A percentile compares a stretch with the other conserved stretches of the same genome.
Conservation (phyloP, 2,113 vertebrate genomes). For the Megalops atlanticus region DNA sequence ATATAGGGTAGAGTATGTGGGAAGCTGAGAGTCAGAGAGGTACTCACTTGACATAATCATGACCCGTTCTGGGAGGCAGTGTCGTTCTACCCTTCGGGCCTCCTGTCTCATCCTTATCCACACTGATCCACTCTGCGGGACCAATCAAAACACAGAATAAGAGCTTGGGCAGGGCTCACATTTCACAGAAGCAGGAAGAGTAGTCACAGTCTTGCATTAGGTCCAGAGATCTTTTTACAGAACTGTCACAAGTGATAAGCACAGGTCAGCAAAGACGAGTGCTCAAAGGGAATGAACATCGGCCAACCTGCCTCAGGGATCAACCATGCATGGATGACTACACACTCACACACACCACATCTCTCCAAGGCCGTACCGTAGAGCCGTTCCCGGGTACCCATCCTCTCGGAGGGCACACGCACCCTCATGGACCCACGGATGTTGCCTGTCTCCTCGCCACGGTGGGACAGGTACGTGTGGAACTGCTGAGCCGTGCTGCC, state of each 20-base stretch:
- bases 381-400: slow-evolving; percentile 91
- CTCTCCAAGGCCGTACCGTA: slow-evolving; percentile 73
- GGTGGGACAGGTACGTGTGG: slow-evolving; percentile 92
- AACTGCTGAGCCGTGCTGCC: slow-evolving; percentile 95
- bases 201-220: too few species aligned
- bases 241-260: too few species aligned
- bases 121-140: slow-evolving; percentile 89
- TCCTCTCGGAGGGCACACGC: slow-evolving; percentile 86
- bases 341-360: not conserved
- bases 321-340: not conserved
- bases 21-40: not conserved
- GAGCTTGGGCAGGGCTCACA: not conserved
- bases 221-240: too few species aligned
- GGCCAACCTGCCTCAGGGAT: not conserved
- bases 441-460: slow-evolving; percentile 93
- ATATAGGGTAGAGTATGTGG: not conserved
- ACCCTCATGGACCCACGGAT: slow-evolving; percentile 96
- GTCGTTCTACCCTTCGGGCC: slow-evolving; percentile 79
- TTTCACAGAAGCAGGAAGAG: not conserved
- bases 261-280: too few species aligned
- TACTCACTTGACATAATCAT: slow-evolving; percentile 81
- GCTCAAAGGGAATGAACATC: not conserved
- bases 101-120: slow-evolving; percentile 89
- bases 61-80: slow-evolving; percentile 66
- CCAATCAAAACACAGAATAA: not conserved